These are phyloP conservation scores for Piprites chloris DNA, from an alignment of 2,113 vertebrate species.

Conservation along the genomic window DNA sequence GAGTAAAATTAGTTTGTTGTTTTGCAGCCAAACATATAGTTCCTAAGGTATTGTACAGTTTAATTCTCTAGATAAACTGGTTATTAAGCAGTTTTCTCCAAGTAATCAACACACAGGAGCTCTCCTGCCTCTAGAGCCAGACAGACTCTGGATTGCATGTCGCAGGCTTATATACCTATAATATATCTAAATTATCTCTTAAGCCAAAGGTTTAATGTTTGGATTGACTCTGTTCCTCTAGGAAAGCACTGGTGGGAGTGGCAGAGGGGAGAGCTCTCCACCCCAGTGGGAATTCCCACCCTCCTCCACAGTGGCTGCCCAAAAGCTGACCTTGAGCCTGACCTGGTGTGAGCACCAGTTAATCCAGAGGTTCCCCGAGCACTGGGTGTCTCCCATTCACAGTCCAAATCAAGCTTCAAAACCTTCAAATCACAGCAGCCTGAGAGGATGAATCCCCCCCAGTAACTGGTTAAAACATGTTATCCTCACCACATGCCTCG, in stretches of 20 bases:
- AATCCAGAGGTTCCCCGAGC: background rate
- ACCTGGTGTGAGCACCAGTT: background rate
- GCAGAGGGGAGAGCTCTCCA: background rate
- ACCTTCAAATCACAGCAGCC: accelerated
- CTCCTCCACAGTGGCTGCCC: background rate
- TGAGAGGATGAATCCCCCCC: background rate
- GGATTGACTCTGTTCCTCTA: background rate
- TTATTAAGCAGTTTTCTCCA: background rate
- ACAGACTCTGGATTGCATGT: background rate
- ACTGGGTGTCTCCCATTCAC: background rate
- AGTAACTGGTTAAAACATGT: background rate
- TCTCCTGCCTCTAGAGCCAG: background rate
- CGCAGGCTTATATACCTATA: background rate
- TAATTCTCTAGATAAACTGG: background rate
- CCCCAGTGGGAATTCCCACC: background rate
- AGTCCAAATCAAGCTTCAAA: background rate
- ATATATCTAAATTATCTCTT: background rate
- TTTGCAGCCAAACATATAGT: background rate
- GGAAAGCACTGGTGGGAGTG: background rate
- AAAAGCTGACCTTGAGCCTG: background rate
- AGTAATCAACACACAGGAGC: too few species aligned
- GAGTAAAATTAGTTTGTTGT: background rate
- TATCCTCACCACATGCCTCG: accelerated
- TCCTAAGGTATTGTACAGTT: background rate
- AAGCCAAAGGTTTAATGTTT: background rate